Base-by-base conservation (phyloP, 2,888 invertebrate genomes). In the Mimachlamys varia region DNA sequence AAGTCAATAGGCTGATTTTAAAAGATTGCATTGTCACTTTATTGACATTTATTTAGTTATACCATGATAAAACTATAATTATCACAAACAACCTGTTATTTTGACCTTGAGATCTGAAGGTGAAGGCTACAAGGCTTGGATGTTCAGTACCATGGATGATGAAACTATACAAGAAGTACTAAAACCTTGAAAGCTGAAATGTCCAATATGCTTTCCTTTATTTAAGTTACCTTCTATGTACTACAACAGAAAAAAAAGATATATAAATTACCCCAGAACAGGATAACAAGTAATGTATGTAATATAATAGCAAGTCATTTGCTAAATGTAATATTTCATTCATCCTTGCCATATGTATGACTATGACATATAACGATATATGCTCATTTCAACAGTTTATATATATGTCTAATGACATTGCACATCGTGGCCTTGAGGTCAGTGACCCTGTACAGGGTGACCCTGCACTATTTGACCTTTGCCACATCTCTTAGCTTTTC, bases 401-500 rank as follows among this genome's bases (percentile, higher is more conserved):
- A 76, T 76, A 76, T 27, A 76, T 76, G 76, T 76, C 76, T 76
- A 33, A 76, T 76, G 76, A 76, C 76, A 76, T 76, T 76, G 76
- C 76, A 76, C 76, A 76, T 33, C 76, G 33, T 76, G 76, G 76
- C 76, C 76, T 76, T 12, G 7, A 62, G 22, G 33, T 76, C 15
- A 12, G 27, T 22, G 33, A 15, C 33, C 76, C 76, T 76, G 76
- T 33, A 33, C 76, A 12, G 76, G 33, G 7, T 38, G 50, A 33
- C 22, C 44, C 76, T 13, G 44, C 44, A 44, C 4, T 44, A 7
- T 3, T 44, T 44, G 44, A 44, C 44, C 44, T 44, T 44, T 44
- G 76, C 76, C 76, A 76, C n/a, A 49, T 88, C 37, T 55, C 89
- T 90, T 94, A 95, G 89, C 94, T 95, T 96, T 97, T 99, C 99